Evolutionary conservation across 2,888 invertebrate genomes (phyloP).

Genomic region (Boloria euphrosyne): DNA sequence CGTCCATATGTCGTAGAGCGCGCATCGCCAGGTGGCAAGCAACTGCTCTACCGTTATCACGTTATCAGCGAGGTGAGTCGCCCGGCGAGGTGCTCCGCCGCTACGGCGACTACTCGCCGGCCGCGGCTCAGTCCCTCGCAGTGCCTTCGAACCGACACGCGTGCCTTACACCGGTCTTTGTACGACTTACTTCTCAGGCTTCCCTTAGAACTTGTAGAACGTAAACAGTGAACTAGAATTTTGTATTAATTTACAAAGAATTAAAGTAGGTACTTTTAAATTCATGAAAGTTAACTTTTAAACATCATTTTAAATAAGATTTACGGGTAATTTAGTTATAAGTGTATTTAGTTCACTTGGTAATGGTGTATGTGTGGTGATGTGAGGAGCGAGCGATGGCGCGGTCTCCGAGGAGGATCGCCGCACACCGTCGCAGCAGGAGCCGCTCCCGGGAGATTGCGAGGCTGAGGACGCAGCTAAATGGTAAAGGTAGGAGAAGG

Average conservation of each 20-base stretch:
- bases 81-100: conserved; percentile 36
- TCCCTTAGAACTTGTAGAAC: conserved; percentile 19
- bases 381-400: conserved; percentile 56
- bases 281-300: no score
- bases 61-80: conserved; percentile 59
- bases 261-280: no score
- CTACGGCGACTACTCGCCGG: conserved; percentile 21
- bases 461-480: conserved; percentile 67
- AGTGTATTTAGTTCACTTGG: not conserved
- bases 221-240: conserved; percentile 19
- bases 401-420: conserved; percentile 69
- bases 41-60: conserved; percentile 38
- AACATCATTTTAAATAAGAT: not conserved
- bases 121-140: conserved; percentile 56
- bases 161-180: conserved; percentile 36
- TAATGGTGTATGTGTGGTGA: conserved; percentile 3
- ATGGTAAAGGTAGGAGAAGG: conserved; percentile 62
- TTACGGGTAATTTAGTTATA: not conserved
- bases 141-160: conserved; percentile 61
- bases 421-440: conserved; percentile 63
- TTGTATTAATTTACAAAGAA: not conserved
- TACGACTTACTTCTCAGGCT: conserved; percentile 21
- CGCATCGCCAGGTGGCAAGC: not conserved
- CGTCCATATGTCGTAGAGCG: no score
- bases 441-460: conserved; percentile 68